Evolutionary conservation across 1,140 invertebrate species (phyloP).

Genomic region (Limonius californicus): DNA sequence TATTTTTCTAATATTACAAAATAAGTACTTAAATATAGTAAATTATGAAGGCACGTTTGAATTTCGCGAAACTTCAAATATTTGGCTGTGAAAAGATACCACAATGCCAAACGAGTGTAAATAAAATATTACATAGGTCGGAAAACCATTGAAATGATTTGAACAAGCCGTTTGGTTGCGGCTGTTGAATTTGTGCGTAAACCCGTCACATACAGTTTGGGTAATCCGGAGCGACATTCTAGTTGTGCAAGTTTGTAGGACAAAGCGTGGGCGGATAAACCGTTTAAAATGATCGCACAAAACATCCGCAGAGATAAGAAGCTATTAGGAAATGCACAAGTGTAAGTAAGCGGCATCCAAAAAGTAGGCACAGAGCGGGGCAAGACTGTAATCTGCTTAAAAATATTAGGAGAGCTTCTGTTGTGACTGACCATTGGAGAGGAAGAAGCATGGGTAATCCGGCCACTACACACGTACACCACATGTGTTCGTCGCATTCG

Average conservation of each 20-base stretch:
- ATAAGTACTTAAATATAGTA: too few relatives aligned
- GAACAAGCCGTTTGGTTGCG: background rate
- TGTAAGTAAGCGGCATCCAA: constrained; percentile 12
- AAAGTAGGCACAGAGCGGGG: constrained; percentile 5
- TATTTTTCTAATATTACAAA: too few relatives aligned
- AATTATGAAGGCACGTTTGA: too few relatives aligned
- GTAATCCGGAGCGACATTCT: too few relatives aligned
- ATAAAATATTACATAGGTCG: too few relatives aligned
- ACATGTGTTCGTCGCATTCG: constrained; percentile 1
- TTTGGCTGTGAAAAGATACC: too few relatives aligned
- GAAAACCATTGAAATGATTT: too few relatives aligned
- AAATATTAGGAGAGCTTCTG: constrained; percentile 3
- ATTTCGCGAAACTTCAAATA: too few relatives aligned
- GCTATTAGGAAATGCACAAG: constrained; percentile 17
- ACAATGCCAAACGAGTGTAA: too few relatives aligned
- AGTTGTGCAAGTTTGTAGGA: background rate
- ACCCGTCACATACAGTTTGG: too few relatives aligned
- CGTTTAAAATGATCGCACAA: constrained; percentile 13
- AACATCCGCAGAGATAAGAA: constrained; percentile 7
- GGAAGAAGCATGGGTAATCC: constrained; percentile 20
- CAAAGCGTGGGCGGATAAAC: constrained; percentile 12
- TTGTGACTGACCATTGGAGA: constrained; percentile 17
- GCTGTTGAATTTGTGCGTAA: background rate
- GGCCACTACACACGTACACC: constrained; percentile 10
- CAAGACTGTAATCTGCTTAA: constrained; percentile 19